A percentile compares a stretch with the other conserved stretches of the same genome.
Evolutionary conservation across 2,888 invertebrate genomes (phyloP).

Genomic region (Tiphia femorata): DNA sequence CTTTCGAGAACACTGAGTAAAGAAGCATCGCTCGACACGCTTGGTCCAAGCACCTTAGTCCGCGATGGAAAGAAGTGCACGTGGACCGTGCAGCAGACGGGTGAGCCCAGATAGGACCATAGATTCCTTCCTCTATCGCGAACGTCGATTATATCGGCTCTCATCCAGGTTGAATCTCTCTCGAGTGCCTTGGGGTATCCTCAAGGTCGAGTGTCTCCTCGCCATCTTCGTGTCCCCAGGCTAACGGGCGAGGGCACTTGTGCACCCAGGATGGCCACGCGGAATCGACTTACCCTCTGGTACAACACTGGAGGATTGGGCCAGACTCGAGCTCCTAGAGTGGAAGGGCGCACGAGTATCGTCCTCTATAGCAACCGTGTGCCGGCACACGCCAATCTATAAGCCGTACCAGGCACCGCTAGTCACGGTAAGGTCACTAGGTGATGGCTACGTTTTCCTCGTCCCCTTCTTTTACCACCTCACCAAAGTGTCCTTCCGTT

Average conservation of each 20-base stretch:
- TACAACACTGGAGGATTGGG: conserved; percentile 22
- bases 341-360: no score
- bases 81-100: no score
- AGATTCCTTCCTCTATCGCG: not conserved
- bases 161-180: conserved; percentile 17
- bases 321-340: no score
- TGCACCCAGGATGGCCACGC: conserved; percentile 22
- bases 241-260: conserved; percentile 6
- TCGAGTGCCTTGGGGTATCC: conserved; percentile 22
- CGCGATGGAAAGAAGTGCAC: no score
- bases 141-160: conserved; percentile 22
- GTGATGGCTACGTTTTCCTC: conserved; percentile 37
- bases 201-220: conserved; percentile 23
- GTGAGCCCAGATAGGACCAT: no score
- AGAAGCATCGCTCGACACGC: no score
- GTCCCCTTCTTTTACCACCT: not conserved
- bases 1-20: no score
- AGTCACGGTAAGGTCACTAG: conserved; percentile 63
- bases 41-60: no score
- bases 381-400: conserved; percentile 55
- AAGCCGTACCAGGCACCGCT: conserved; percentile 61
- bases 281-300: conserved; percentile 31
- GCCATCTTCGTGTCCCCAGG: conserved; percentile 29
- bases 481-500: not conserved
- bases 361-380: no score